Evolutionary conservation across 2,888 invertebrate genomes (phyloP), one percentile per base, ranked within the genome.

Genomic region (Stenotaenia linearis): DNA sequence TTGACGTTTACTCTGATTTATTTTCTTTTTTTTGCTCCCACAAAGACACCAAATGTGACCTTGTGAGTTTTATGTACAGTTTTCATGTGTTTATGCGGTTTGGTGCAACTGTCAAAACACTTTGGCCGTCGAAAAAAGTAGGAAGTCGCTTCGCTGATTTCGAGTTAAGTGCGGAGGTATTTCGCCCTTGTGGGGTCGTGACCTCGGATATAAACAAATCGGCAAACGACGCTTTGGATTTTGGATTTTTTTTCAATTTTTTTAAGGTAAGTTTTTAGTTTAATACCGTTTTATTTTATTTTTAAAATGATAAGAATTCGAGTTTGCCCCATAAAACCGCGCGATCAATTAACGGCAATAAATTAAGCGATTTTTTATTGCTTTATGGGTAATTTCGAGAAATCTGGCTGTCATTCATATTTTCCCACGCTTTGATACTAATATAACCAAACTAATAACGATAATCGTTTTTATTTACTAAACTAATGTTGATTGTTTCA

Each of bases 401-500:
- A 69, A 69, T 69, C 50, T 50, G 28, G 25, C 9, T 15, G 25
- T 25, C 69, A 69, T 69, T 69, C 69, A 28, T 5, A 69, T 69
- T 69, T 69, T 69, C 69, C 69, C 69, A 69, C 69, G 69, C 28
- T 69, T 28, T 25, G 25, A 12, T 69, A 69, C 25, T 25, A 69
- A 69, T 69, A 28, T 10, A 10, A 28, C 15, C 25, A 15, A 69
- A 69, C 69, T 69, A 69, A 28, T 69, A 69, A 69, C n/a, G 69
- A 69, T 28, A 69, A 69, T 69, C 25, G 69, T 69, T 69, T 32
- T 28, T 69, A 69, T 69, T 69, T 69, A 69, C 69, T 69, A 69
- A 69, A 69, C 25, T 69, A 69, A 69, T 69, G 69, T 28, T 69
- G 69, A 69, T 69, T 69, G 69, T 69, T 69, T 69, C 69, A 28